Base-by-base conservation (phyloP, 2,797 vertebrate species). In the Pempheris klunzingeri region DNA sequence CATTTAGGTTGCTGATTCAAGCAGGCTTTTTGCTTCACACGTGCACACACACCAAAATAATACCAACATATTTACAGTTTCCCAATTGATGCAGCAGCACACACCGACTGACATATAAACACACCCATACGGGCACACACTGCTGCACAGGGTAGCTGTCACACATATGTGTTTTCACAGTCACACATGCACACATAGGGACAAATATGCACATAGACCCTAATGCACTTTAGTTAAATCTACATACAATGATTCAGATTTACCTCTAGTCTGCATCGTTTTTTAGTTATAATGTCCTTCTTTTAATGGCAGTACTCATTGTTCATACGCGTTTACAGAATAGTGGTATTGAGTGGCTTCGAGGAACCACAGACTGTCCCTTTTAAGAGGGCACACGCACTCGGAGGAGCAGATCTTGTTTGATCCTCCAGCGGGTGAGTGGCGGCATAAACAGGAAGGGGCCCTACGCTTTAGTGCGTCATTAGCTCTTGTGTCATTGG, bases 401-500 rank as follows among this genome's bases (percentile, higher is more conserved):
- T 80, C n/a, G 0, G 77, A 81, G 34, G 62, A 71, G 61, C 78
- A 55, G 66, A 46, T 81, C 72, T 75, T 26, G 80, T 88, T 90
- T 88, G 88, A 91, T 92, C 91, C 84, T 90, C 50, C 64, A 71
- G 79, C 36, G 46, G 73, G 77, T 46, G 38, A 87, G 84, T 62
- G 81, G 82, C 72, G 52, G 75, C 85, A 87, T 89, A 92, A 91
- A 93, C 91, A 92, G 91, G 91, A 93, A 90, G 89, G 67, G 91
- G 89, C 91, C 90, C 86, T 60, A 74, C 26, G 20, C 90, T 88
- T 80, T 73, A 90, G 88, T 92, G 90, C 92, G 92, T 93, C 92
- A 93, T 86, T 77, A 55, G 71, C 73, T 76, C 87, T 89, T 50
- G 11, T 91, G 89, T 90, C 90, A 88, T 67, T 53, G 83, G 81